These are phyloP conservation scores for Cyanoliseus patagonus DNA, from an alignment of 2,113 vertebrate genomes.

Conservation along the genomic window DNA sequence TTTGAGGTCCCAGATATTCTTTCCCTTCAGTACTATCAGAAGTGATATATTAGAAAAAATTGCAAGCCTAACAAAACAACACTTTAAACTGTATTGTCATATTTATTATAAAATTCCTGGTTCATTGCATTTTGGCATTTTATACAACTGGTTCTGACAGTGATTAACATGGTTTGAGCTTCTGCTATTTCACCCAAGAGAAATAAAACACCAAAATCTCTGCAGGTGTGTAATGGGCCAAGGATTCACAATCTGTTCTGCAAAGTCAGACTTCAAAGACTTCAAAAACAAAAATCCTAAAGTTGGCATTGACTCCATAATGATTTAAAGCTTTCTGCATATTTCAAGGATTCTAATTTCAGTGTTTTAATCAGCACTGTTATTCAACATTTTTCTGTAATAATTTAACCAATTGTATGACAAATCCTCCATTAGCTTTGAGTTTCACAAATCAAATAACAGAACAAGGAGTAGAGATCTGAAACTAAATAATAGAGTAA, in stretches of 20 bases:
- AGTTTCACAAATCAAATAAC: background rate
- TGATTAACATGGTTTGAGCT: conserved; percentile 83
- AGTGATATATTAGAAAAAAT: conserved; percentile 73
- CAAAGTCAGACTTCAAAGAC: conserved; percentile 82
- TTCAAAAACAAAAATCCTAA: conserved; percentile 72
- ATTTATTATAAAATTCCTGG: conserved; percentile 78
- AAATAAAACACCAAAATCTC: conserved; percentile 84
- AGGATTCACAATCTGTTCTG: conserved; percentile 89
- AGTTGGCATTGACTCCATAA: conserved; percentile 69
- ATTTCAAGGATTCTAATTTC: conserved; percentile 64
- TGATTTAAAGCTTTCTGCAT: conserved; percentile 64
- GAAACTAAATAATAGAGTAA: background rate
- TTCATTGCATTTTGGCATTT: conserved; percentile 82
- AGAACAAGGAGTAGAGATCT: background rate
- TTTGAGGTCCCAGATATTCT: background rate
- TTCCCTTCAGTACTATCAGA: conserved; percentile 5
- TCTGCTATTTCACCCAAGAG: conserved; percentile 81
- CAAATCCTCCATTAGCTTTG: background rate
- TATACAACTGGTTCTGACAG: conserved; percentile 87
- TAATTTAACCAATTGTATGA: conserved; percentile 37
- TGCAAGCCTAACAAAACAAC: conserved; percentile 74
- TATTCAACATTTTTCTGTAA: conserved; percentile 20
- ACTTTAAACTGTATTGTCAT: conserved; percentile 77
- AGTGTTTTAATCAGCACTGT: conserved; percentile 54
- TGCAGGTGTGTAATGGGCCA: conserved; percentile 86